Percentiles rank a stretch among this genome's conserved stretches.
phyloP scores from a whole-genome alignment of 2,113 vertebrate species.

The Rattus norvegicus region DNA sequence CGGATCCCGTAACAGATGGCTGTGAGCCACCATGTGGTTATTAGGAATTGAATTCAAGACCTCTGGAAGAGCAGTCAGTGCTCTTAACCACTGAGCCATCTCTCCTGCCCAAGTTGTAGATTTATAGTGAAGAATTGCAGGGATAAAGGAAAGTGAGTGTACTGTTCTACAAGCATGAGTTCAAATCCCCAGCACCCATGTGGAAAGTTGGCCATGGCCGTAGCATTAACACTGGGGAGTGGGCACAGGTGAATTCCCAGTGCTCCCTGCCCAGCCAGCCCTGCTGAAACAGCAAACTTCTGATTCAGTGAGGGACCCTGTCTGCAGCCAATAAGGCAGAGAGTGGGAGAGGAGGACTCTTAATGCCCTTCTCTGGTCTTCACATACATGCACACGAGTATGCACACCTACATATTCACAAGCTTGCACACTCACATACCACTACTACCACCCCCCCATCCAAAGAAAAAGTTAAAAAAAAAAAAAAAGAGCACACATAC shows the following conservation, averaged over 20 bases:
- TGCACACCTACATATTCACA: too few species aligned
- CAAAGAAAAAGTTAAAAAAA: not conserved
- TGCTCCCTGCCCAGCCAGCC: not conserved
- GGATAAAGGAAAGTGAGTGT: not conserved
- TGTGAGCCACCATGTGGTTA: too few species aligned
- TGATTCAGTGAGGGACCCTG: not conserved
- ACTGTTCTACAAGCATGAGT: not conserved
- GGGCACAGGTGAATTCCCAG: not conserved
- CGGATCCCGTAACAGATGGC: too few species aligned
- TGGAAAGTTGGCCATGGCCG: not conserved
- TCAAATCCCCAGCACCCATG: not conserved
- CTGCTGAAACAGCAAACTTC: not conserved
- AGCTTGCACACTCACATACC: not conserved
- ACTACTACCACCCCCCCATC: not conserved
- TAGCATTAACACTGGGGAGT: not conserved
- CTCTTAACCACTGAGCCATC: too few species aligned
- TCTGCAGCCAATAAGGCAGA: not conserved
- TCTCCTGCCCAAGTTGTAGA: not conserved
- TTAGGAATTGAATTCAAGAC: too few species aligned
- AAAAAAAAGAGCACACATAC: not conserved
- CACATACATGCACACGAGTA: not conserved
- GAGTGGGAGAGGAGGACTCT: too few species aligned
- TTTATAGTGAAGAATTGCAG: not conserved
- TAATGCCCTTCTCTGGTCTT: not conserved
- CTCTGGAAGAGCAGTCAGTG: too few species aligned